Percentiles rank a stretch among this genome's conserved stretches.
Evolutionary conservation across 2,888 invertebrate species (phyloP).

Genomic region (Arctia plantaginis): DNA sequence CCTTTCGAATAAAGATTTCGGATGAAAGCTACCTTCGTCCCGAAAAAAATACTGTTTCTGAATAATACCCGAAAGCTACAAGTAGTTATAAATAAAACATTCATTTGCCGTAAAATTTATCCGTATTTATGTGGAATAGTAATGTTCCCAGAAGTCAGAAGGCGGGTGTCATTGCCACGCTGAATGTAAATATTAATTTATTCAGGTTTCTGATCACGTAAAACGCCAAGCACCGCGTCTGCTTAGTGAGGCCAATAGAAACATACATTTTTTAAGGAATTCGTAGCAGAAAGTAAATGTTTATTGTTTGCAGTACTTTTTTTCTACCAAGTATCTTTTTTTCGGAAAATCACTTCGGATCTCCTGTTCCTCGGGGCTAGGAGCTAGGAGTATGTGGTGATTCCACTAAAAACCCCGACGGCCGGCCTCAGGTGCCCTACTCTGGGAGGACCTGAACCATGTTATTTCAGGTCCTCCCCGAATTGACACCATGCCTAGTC

Average conservation of each 20-base stretch:
- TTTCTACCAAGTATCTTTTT: too few relatives aligned
- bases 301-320: background rate
- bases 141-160: background rate
- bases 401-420: too few relatives aligned
- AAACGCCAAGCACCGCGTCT: background rate
- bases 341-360: too few relatives aligned
- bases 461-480: too few relatives aligned
- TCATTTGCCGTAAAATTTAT: background rate
- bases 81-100: background rate
- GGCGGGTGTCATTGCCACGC: background rate
- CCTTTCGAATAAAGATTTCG: background rate
- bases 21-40: background rate
- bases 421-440: too few relatives aligned
- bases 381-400: too few relatives aligned
- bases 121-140: background rate
- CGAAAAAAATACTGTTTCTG: background rate
- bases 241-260: background rate
- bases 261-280: background rate
- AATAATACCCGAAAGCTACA: background rate
- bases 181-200: background rate
- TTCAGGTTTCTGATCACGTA: constrained; percentile 1
- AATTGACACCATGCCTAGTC: too few relatives aligned
- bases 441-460: too few relatives aligned
- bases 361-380: too few relatives aligned
- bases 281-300: background rate